A percentile compares a stretch with the other conserved stretches of the same genome.
These are phyloP conservation scores for Heliconius hermathena DNA, from an alignment of 1,140 invertebrate genomes.

Conservation along the genomic window DNA sequence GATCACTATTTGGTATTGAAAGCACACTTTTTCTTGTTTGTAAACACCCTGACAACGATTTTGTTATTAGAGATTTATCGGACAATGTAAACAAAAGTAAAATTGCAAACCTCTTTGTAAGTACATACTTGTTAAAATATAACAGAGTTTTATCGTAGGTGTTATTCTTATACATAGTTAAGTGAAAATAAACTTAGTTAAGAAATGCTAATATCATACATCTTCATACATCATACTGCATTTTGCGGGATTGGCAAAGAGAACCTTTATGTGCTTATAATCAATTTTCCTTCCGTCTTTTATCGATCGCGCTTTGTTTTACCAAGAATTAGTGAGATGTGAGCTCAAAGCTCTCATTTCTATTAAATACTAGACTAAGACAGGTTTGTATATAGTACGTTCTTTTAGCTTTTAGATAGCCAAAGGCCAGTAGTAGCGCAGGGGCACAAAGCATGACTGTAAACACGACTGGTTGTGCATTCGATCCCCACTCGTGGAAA, in stretches of 20 bases:
- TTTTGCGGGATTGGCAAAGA: background rate
- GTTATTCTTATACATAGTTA: background rate
- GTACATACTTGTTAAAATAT: background rate
- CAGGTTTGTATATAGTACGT: no score
- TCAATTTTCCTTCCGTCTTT: no score
- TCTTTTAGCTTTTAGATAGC: no score
- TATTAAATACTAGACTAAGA: no score
- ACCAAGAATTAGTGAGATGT: no score
- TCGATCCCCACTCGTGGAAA: no score
- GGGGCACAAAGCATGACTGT: no score
- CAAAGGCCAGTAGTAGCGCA: no score
- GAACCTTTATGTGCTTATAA: background rate
- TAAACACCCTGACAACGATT: slow-evolving; percentile 25
- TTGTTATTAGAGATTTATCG: slow-evolving; percentile 31
- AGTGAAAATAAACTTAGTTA: slow-evolving; percentile 1
- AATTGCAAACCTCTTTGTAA: slow-evolving; percentile 18
- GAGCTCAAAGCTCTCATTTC: no score
- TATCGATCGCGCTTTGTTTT: no score
- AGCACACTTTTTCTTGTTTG: slow-evolving; percentile 20
- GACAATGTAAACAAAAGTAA: slow-evolving; percentile 15
- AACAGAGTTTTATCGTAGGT: background rate
- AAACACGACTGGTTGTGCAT: no score
- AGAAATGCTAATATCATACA: background rate
- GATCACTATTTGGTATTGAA: slow-evolving; percentile 6
- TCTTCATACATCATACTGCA: background rate